Conservation (phyloP, 2,888 invertebrate species). For the Athrips mouffetella region DNA sequence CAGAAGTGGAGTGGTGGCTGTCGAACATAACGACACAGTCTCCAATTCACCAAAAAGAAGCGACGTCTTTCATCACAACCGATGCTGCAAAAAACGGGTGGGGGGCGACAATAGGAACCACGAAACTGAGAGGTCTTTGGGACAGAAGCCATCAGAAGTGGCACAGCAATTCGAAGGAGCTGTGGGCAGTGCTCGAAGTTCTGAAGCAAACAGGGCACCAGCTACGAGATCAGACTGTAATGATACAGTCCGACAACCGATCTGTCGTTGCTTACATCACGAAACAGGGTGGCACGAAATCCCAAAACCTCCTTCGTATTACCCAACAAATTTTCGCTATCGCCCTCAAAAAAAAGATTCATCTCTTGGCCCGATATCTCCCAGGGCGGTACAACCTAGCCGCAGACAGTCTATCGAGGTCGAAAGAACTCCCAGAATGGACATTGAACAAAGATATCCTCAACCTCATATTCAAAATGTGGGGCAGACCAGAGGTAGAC, state of each 20-base stretch:
- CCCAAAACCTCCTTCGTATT: background rate
- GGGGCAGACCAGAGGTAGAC: background rate
- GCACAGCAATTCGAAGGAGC: background rate
- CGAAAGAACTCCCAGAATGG: background rate
- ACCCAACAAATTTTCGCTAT: background rate
- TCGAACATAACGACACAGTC: too few relatives aligned
- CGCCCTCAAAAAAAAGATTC: background rate
- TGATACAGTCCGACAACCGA: constrained; percentile 28
- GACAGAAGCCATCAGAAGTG: background rate
- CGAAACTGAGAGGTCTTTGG: background rate
- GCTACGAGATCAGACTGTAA: background rate
- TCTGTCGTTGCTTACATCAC: constrained; percentile 25
- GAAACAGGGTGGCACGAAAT: constrained; percentile 26
- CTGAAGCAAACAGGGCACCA: background rate
- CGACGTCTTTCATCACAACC: background rate
- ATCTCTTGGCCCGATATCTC: background rate
- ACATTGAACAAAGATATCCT: background rate
- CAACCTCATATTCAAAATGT: background rate
- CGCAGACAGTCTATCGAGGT: constrained; percentile 4
- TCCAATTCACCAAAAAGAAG: background rate
- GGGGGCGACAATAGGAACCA: background rate
- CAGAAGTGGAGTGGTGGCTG: constrained; percentile 16
- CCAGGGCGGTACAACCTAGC: background rate
- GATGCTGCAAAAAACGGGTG: constrained; percentile 1
- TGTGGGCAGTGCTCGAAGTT: background rate